Conservation (phyloP, 2,113 vertebrate species). For the Saccopteryx leptura region DNA sequence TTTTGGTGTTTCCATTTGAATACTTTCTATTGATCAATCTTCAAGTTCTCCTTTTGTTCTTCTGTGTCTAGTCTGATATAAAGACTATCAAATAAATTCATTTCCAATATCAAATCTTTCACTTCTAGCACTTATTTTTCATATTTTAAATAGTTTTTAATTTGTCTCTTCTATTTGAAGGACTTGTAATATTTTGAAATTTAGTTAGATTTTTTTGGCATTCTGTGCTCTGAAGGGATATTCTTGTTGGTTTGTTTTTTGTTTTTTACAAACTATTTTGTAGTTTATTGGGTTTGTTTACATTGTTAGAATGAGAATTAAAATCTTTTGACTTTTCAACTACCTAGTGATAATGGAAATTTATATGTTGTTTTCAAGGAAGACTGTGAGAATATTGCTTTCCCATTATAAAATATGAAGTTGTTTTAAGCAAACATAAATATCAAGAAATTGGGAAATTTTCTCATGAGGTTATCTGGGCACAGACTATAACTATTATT, state of each 20-base stretch:
- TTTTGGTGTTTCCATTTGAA: neutral
- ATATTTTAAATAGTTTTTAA: neutral
- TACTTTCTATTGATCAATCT: neutral
- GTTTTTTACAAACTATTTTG: neutral
- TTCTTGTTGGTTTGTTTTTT: neutral
- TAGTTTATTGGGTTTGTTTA: neutral
- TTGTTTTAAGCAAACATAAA: neutral
- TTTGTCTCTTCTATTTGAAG: neutral
- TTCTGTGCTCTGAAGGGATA: neutral
- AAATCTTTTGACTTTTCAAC: conserved; percentile 48
- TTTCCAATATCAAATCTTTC: neutral
- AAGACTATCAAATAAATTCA: neutral
- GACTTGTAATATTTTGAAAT: neutral
- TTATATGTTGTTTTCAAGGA: neutral
- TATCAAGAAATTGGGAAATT: neutral
- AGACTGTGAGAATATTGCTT: neutral
- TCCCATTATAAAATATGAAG: neutral
- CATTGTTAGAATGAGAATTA: conserved; percentile 17
- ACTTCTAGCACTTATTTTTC: neutral
- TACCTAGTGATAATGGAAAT: neutral
- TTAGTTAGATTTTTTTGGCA: neutral
- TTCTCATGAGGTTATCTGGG: neutral
- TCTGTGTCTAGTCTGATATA: neutral
- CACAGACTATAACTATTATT: neutral
- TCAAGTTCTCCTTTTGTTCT: neutral